Evolutionary conservation across 2,888 invertebrate species (phyloP).

Genomic region (Harpalus rufipes): DNA sequence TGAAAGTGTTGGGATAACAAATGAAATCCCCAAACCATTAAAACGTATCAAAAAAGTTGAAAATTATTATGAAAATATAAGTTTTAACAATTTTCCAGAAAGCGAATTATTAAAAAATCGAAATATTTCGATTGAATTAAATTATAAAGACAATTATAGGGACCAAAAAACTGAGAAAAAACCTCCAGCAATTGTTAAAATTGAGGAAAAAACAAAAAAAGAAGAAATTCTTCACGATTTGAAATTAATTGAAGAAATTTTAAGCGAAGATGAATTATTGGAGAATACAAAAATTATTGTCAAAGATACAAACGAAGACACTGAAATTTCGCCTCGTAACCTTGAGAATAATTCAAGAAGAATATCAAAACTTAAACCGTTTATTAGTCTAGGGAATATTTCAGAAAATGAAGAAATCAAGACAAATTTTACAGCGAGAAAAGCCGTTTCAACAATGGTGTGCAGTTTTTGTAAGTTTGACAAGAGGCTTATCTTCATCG

Average conservation of each 20-base stretch:
- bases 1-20: neutral
- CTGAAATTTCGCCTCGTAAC: no score
- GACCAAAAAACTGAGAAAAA: slow-evolving; percentile 16
- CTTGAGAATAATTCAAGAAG: neutral
- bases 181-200: neutral
- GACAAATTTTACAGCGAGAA: no score
- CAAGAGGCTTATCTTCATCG: neutral
- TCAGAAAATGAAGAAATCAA: slow-evolving; percentile 16
- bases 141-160: slow-evolving; percentile 7
- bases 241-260: slow-evolving; percentile 59
- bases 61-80: slow-evolving; percentile 56
- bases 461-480: slow-evolving; percentile 47
- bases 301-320: no score
- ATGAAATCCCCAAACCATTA: neutral
- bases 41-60: slow-evolving; percentile 1
- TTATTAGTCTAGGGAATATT: slow-evolving; percentile 16
- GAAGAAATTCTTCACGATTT: slow-evolving; percentile 59
- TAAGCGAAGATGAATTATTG: slow-evolving; percentile 47
- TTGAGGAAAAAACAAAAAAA: slow-evolving; percentile 15
- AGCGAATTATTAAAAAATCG: neutral
- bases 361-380: neutral
- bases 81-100: slow-evolving; percentile 44
- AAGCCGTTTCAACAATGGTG: neutral
- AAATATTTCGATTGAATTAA: neutral
- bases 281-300: no score